Base-by-base conservation (phyloP, 2,888 invertebrate genomes). In the Eretmocerus hayati region DNA sequence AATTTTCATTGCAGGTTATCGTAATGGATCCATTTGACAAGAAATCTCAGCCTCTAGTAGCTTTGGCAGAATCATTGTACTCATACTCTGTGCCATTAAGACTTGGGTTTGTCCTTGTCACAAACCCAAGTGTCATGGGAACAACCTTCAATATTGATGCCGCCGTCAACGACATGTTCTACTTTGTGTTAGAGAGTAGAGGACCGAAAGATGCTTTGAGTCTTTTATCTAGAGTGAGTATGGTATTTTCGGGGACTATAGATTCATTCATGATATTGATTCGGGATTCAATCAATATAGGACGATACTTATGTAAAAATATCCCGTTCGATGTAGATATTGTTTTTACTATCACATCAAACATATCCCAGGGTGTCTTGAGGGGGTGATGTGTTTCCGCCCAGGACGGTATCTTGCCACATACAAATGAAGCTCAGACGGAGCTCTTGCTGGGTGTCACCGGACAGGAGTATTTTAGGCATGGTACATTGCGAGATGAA, bases 51-150 rank as follows among this genome's bases (percentile, higher is more conserved):
- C 83, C 85, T 20, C 75, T 96, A 9, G 74, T 99, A 16, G 87
- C 88, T 66, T 77, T 95, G 58, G 85, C 90, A 0, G 92, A 96
- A 74, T 91, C 94, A 0, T 85, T 99, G 64, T 83, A 90, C 51
- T 81, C 88, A 38, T 94, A 97, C 70, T 84, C 86, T 50, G 92
- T 94, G 5, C 96, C 97, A 0, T 77, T 88, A 38, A 81, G 94
- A 53, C 81, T 97, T 31, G 97, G 96, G 2, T 65, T 97, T 26
- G 87, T 95, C 2, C 84, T 96, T 53, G 77, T 83, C 31, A 81
- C 81, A 4, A 78, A 81, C 52, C 67, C 76, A 37, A 75, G 75
- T 2, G 65, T 77, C 1, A 78, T 76, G 50, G 83, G 84, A 0
- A 68, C 77, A n/a, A 76, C 77, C 2, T n/a, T n/a, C n/a, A 83